phyloP scores from a whole-genome alignment of 2,797 vertebrate species.

The Aldrovandia affinis region DNA sequence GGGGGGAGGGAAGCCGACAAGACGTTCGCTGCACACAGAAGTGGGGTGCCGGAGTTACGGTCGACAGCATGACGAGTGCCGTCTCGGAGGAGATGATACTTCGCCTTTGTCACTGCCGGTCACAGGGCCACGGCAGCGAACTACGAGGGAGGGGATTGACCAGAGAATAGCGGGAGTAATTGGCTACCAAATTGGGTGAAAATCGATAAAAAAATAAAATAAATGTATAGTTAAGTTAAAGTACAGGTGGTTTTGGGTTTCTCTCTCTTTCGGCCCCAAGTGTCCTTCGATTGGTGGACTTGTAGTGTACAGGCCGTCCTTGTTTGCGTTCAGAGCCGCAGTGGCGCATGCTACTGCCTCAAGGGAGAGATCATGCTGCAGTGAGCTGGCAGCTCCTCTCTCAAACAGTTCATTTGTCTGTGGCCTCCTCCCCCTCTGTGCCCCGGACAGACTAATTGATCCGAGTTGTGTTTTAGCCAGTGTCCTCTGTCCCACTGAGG shows the following conservation, averaged over 20 bases:
- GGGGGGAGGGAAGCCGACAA: too few species aligned
- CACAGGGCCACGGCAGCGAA: too few species aligned
- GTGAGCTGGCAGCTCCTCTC: slow-evolving; percentile 14
- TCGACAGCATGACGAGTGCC: too few species aligned
- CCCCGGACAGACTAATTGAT: background rate
- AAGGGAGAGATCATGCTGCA: slow-evolving; percentile 19
- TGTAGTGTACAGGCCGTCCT: background rate
- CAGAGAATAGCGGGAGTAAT: too few species aligned
- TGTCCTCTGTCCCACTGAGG: background rate
- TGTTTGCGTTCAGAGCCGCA: background rate
- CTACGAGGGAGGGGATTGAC: too few species aligned
- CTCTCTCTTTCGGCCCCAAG: background rate
- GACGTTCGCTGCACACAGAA: too few species aligned
- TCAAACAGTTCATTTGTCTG: slow-evolving; percentile 3
- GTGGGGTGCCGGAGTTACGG: too few species aligned
- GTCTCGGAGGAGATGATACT: too few species aligned
- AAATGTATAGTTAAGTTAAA: too few species aligned
- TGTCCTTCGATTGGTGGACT: background rate
- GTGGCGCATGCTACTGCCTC: background rate
- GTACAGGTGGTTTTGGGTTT: background rate
- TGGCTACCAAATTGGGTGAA: too few species aligned
- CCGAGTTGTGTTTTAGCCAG: background rate
- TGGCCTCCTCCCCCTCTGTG: background rate
- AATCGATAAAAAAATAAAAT: too few species aligned
- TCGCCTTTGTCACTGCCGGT: too few species aligned